Evolutionary conservation across 2,888 invertebrate species (phyloP), one percentile per base, ranked within the genome.

Genomic region (Epinotia demarniana): DNA sequence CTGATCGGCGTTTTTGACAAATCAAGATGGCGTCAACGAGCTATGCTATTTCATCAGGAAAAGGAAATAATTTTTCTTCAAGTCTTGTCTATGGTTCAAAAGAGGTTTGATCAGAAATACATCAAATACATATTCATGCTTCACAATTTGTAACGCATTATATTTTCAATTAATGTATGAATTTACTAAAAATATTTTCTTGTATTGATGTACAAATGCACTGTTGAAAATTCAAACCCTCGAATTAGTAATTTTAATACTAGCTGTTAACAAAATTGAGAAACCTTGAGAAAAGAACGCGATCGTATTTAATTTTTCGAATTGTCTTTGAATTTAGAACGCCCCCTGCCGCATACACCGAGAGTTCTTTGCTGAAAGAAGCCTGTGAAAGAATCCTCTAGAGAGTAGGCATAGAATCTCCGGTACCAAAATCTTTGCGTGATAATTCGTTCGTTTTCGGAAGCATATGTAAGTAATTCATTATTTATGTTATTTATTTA

Each of bases 371-470:
- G 80, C 85, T 93, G 94, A 94, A 93, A 94, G 94, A 94, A 94
- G 92, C 94, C 89, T 89, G 87, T 94, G 94, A 91, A 93, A 94
- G 94, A 94, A 92, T 93, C 94, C 92, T 92, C 92, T 92, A 89
- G 91, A 93, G 92, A 93, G 90, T 91, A 93, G 92, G 90, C 93
- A 93, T 88, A 88, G 91, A 90, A 90, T 91, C 92, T 92, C 93
- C 92, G 91, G 93, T 90, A 93, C 92, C 93, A 92, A 94, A 94
- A 94, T 94, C 93, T 90, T 92, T 92, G 90, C 90, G 94, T 93
- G 94, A 90, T 87, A 93, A 91, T 88, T 92, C 92, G 86, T 92
- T 92, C 90, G 57, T 83, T 89, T 88, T 84, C 88, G 87, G 90
- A 90, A 91, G 89, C 86, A 89, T 91, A 90, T 87, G 93, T 94